Conservation (phyloP, 2,113 vertebrate genomes). For the Oryctolagus cuniculus region DNA sequence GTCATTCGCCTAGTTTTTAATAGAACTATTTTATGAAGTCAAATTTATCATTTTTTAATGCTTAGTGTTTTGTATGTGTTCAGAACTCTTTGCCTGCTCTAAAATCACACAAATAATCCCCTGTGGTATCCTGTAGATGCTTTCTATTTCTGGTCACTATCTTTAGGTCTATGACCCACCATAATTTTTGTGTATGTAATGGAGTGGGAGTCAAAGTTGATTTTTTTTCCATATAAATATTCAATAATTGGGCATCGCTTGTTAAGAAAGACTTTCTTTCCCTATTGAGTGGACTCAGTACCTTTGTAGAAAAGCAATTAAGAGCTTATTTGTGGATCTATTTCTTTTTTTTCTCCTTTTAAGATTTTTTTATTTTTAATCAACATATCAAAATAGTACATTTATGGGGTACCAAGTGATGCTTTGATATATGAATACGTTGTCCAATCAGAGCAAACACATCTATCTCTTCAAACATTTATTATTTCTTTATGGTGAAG, state of each 20-base stretch:
- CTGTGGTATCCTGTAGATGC: neutral
- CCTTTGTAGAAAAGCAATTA: neutral
- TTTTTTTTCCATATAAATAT: neutral
- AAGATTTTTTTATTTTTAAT: too few species aligned
- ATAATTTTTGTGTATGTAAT: neutral
- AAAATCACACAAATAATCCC: neutral
- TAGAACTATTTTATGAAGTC: neutral
- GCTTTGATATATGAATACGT: too few species aligned
- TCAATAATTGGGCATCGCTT: neutral
- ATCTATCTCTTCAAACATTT: too few species aligned
- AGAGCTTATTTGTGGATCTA: neutral
- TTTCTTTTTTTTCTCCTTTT: neutral
- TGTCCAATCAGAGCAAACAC: too few species aligned
- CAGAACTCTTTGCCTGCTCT: neutral
- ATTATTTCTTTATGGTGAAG: too few species aligned
- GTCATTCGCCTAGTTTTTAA: neutral
- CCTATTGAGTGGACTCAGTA: too few species aligned
- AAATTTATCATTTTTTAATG: neutral
- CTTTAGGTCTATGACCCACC: neutral
- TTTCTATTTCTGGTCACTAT: neutral
- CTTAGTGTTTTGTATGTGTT: neutral
- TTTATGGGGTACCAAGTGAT: too few species aligned
- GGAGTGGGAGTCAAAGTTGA: neutral
- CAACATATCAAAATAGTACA: too few species aligned
- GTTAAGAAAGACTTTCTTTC: neutral